Conservation (phyloP, 2,797 vertebrate genomes). For the Gambelia wislizenii region DNA sequence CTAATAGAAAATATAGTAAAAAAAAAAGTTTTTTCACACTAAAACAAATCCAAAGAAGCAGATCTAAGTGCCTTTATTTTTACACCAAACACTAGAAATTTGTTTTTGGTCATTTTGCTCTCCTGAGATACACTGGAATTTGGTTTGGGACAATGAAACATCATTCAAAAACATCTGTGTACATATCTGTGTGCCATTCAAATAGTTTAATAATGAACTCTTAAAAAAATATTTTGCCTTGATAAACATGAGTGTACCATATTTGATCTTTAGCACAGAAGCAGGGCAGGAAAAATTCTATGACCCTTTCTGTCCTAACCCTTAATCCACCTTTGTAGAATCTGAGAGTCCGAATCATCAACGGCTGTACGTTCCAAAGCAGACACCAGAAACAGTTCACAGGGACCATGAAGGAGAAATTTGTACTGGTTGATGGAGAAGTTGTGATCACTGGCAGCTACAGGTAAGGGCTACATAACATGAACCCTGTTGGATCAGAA, state of each 20-base stretch:
- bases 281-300: background rate
- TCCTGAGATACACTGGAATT: background rate
- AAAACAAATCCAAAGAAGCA: background rate
- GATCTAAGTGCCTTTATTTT: background rate
- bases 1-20: background rate
- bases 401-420: slow-evolving; percentile 87
- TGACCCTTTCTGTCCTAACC: background rate
- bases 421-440: slow-evolving; percentile 86
- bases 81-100: background rate
- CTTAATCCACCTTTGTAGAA: slow-evolving; percentile 78
- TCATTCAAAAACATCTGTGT: background rate
- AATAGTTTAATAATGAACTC: background rate
- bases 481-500: background rate
- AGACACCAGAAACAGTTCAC: slow-evolving; percentile 81
- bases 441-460: slow-evolving; percentile 89
- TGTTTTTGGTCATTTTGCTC: background rate
- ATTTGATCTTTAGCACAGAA: background rate
- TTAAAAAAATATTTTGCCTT: background rate
- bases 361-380: slow-evolving; percentile 85
- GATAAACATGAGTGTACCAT: background rate
- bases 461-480: slow-evolving; percentile 78
- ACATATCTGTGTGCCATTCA: background rate
- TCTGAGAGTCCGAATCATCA: slow-evolving; percentile 82
- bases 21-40: background rate
- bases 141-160: background rate